phyloP scores from a whole-genome alignment of 2,113 vertebrate species.

The Pionites leucogaster region DNA sequence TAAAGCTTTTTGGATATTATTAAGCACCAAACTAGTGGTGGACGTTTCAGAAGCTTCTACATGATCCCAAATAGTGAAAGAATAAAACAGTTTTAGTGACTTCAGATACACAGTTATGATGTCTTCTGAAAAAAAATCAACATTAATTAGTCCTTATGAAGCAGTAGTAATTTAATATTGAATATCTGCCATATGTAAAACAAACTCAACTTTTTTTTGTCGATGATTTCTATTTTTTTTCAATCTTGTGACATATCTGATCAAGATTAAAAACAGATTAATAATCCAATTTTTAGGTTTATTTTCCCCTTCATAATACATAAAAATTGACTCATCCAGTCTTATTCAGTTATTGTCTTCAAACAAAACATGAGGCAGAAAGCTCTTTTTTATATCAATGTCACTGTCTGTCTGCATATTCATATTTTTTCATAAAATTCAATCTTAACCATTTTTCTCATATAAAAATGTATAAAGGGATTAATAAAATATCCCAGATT shows the following conservation, averaged over 20 bases:
- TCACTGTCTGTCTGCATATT: not conserved
- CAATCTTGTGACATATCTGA: not conserved
- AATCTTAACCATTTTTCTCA: not conserved
- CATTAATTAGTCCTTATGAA: not conserved
- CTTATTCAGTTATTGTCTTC: not conserved
- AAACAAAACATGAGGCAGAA: not conserved
- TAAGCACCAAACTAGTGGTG: not conserved
- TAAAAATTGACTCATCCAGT: not conserved
- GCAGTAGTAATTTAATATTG: not conserved
- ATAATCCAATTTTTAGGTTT: not conserved
- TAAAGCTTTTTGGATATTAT: not conserved
- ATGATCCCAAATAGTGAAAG: not conserved
- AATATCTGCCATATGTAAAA: not conserved
- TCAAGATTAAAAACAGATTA: not conserved
- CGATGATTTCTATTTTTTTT: not conserved
- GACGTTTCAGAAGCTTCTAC: not conserved
- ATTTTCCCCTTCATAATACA: not conserved
- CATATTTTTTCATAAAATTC: not conserved
- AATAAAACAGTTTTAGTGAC: not conserved
- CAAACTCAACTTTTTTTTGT: not conserved
- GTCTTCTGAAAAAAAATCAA: not conserved
- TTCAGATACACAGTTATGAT: not conserved
- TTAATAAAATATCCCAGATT: not conserved
- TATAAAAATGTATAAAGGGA: not conserved
- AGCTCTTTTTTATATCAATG: not conserved